phyloP scores from a whole-genome alignment of 1,140 invertebrate species.

The Dendrolimus kikuchii region DNA sequence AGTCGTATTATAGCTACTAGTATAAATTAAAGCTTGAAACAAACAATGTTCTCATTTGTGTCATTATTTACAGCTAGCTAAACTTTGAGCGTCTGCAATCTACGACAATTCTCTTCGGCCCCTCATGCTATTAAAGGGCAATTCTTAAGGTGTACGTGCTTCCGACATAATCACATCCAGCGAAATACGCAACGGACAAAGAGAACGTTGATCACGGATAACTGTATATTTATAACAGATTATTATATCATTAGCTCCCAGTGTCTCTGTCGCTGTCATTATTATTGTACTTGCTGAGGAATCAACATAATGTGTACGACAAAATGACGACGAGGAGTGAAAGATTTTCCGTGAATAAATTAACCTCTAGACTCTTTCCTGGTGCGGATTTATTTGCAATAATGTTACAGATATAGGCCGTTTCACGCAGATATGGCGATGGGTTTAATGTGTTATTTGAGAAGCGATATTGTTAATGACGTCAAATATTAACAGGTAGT shows the following conservation, averaged over 20 bases:
- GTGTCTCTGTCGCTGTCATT: conserved; percentile 5
- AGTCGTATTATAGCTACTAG: not conserved
- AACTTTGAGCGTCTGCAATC: conserved; percentile 50
- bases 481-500: too few species aligned
- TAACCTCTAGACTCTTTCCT: too few species aligned
- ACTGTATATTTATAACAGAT: conserved; percentile 19
- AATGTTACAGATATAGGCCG: too few species aligned
- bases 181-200: conserved; percentile 22
- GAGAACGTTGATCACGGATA: conserved; percentile 21
- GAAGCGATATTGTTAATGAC: too few species aligned
- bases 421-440: too few species aligned
- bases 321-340: too few species aligned
- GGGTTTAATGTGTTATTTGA: too few species aligned
- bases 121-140: conserved; percentile 59
- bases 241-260: conserved; percentile 9
- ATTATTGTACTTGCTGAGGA: not conserved
- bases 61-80: conserved; percentile 63
- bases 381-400: too few species aligned
- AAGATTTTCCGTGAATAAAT: too few species aligned
- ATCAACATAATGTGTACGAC: too few species aligned
- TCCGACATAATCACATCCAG: conserved; percentile 44
- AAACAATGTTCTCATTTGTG: conserved; percentile 33
- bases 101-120: conserved; percentile 52
- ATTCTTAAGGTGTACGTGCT: conserved; percentile 54
- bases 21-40: not conserved